Evolutionary conservation across 2,113 vertebrate genomes (phyloP), one percentile per base, ranked within the genome.

Genomic region (Gasterosteus nipponicus): DNA sequence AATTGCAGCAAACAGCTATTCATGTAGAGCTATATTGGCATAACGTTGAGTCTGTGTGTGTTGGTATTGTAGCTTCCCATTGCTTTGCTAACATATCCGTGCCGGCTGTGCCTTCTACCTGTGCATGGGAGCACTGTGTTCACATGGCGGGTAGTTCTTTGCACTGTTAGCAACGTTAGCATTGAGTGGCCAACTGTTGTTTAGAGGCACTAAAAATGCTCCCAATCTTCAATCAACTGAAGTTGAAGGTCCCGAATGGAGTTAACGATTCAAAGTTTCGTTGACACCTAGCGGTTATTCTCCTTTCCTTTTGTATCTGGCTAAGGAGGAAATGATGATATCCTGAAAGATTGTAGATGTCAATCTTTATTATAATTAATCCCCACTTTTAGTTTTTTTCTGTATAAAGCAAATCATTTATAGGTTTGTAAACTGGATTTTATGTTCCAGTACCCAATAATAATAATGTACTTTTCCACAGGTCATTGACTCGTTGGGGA

Each of bases 401-500:
- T 71, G 14, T 58, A 15, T 9, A 57, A 65, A 58, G n/a, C 0
- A 59, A 68, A 19, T 3, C 5, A 69, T 26, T 42, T 47, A 31
- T 0, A 4, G 10, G 11, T n/a, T 26, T 33, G 5, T 63, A 7
- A 54, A 15, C 42, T 15, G 0, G 0, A 5, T 42, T 31, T 61
- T 22, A 26, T 49, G 54, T 29, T 51, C 38, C 12, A 31, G 14
- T n/a, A 26, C 5, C 22, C 22, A 26, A 26, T 26, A 26, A 63
- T 14, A 59, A 66, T 57, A 42, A 68, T 35, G 0, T 29, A 0
- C 10, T 22, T 1, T 7, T 31, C 39, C 35, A 4, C 82, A 99
- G 98, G 94, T 98, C 58, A 97, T 99, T 42, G 97, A 98, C 90
- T 98, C 97, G 0, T 89, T 99, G 80, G 98, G 97, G 39, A 95